These are phyloP conservation scores for Rhadinocentrus ornatus DNA, from an alignment of 2,797 vertebrate species.

Conservation along the genomic window DNA sequence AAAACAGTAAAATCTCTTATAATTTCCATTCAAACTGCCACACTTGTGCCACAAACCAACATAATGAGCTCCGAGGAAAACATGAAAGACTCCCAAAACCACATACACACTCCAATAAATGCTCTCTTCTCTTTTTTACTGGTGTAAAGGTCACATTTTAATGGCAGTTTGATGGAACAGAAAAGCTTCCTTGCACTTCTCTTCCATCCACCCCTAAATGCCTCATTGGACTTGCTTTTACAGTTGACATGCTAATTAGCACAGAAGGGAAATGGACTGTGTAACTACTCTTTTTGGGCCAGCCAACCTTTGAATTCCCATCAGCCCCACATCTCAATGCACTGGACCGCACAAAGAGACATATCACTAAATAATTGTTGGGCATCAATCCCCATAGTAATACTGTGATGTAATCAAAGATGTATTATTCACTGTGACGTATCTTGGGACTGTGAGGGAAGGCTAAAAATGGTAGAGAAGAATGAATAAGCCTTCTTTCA, in stretches of 20 bases:
- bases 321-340: constrained; percentile 43
- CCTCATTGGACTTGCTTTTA: constrained; percentile 67
- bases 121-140: constrained; percentile 4
- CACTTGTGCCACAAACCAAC: constrained; percentile 4
- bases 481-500: constrained; percentile 36
- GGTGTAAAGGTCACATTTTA: constrained; percentile 57
- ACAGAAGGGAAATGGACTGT: constrained; percentile 69
- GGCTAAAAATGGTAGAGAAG: not conserved
- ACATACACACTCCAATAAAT: constrained; percentile 15
- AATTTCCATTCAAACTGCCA: constrained; percentile 3
- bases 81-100: constrained; percentile 1
- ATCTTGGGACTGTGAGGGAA: constrained; percentile 16
- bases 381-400: constrained; percentile 55
- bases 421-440: constrained; percentile 32
- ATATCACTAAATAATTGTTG: constrained; percentile 50
- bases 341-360: constrained; percentile 47
- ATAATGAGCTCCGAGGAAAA: constrained; percentile 12
- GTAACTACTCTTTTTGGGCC: constrained; percentile 71
- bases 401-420: constrained; percentile 34
- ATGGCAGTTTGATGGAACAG: constrained; percentile 47
- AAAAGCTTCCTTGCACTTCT: constrained; percentile 39
- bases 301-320: constrained; percentile 49
- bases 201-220: constrained; percentile 36
- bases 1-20: constrained; percentile 26
- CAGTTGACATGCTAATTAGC: constrained; percentile 79